Evolutionary conservation across 2,113 vertebrate genomes (phyloP).

Genomic region (Glareola pratincola): DNA sequence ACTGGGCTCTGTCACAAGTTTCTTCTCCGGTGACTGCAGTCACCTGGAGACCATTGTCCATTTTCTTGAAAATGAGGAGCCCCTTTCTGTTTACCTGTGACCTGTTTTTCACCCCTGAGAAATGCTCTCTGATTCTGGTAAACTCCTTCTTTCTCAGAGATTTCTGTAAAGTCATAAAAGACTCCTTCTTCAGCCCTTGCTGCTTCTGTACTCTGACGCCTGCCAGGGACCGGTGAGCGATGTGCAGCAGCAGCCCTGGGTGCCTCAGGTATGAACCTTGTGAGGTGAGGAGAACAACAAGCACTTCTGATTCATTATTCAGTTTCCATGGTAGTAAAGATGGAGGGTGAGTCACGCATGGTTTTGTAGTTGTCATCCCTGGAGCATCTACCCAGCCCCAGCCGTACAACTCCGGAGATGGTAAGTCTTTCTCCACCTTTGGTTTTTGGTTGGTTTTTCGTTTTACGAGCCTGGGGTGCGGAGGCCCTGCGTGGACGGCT

Average conservation of each 20-base stretch:
- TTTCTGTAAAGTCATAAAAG: not conserved
- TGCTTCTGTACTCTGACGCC: not conserved
- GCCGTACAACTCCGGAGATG: not conserved
- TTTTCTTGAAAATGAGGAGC: not conserved
- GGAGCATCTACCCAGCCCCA: not conserved
- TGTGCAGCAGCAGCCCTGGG: not conserved
- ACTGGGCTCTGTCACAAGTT: not conserved
- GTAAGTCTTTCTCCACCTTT: not conserved
- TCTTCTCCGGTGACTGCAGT: not conserved
- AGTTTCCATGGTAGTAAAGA: constrained; percentile 31
- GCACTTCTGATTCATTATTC: not conserved
- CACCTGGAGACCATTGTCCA: not conserved
- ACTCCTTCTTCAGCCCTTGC: not conserved
- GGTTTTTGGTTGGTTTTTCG: too few relatives aligned
- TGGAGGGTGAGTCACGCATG: not conserved
- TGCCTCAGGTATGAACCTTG: not conserved
- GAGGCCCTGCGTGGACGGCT: not conserved
- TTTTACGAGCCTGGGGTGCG: not conserved
- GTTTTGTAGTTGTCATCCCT: not conserved
- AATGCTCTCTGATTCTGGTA: not conserved
- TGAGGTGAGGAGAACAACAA: not conserved
- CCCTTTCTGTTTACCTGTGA: not conserved
- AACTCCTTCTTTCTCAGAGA: not conserved
- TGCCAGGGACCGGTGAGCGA: not conserved
- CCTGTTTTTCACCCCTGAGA: not conserved